Evolutionary conservation across 2,113 vertebrate genomes (phyloP).

Genomic region (Pelmatolapia mariae): DNA sequence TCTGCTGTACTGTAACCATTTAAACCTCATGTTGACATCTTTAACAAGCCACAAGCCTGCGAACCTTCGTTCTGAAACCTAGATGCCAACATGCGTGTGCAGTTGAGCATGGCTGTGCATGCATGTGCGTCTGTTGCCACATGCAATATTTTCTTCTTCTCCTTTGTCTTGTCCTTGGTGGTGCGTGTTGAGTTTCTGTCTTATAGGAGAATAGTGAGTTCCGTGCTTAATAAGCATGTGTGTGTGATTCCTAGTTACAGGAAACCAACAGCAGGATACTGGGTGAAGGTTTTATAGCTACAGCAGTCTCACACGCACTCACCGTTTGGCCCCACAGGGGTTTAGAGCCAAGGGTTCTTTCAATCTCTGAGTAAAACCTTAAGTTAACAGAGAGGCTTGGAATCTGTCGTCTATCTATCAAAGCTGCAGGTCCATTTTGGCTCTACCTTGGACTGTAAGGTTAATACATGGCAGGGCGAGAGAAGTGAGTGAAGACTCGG

Average conservation of each 20-base stretch:
- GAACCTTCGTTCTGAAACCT: not conserved
- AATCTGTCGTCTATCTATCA: slow-evolving; percentile 6
- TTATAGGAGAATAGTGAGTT: not conserved
- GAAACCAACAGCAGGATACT: slow-evolving; percentile 4
- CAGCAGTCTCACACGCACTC: not conserved
- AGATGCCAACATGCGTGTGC: slow-evolving; percentile 6
- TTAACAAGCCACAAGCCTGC: not conserved
- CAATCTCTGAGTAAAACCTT: slow-evolving; percentile 5
- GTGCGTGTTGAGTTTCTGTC: not conserved
- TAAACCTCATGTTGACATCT: not conserved
- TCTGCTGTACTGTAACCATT: not conserved
- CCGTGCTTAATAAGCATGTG: not conserved
- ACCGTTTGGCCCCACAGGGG: not conserved
- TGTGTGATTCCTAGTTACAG: not conserved
- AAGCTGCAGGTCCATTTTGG: not conserved
- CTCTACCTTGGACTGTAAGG: not conserved
- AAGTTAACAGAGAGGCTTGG: not conserved
- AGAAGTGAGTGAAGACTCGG: not conserved
- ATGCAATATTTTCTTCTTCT: not conserved
- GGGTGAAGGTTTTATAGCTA: slow-evolving; percentile 4
- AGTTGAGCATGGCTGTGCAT: not conserved
- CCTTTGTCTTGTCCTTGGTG: not conserved
- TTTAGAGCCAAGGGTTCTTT: not conserved
- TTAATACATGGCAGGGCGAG: not conserved
- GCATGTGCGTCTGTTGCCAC: not conserved